phyloP scores from a whole-genome alignment of 2,113 vertebrate species.

The Varanus salvator region DNA sequence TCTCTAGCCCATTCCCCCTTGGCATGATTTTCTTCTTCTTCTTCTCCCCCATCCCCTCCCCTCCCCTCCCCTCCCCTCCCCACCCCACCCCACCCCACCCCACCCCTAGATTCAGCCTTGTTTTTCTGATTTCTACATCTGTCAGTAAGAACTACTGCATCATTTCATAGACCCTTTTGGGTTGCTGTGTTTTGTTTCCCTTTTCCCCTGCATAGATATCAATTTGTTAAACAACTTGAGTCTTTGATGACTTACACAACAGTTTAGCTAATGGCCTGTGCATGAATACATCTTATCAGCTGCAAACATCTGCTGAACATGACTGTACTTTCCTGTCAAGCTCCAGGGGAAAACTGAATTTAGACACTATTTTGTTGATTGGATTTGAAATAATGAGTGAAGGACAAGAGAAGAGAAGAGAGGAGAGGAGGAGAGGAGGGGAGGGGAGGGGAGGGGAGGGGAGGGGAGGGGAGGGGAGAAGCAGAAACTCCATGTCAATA shows the following conservation, averaged over 20 bases:
- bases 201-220: slow-evolving; percentile 33
- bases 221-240: slow-evolving; percentile 69
- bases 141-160: slow-evolving; percentile 43
- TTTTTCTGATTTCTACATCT: slow-evolving; percentile 48
- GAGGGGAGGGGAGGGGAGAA: slow-evolving; percentile 38
- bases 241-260: slow-evolving; percentile 57
- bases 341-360: slow-evolving; percentile 43
- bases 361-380: slow-evolving; percentile 52
- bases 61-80: not conserved
- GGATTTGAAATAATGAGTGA: slow-evolving; percentile 59
- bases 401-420: slow-evolving; percentile 53
- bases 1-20: not conserved
- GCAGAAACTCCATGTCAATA: slow-evolving; percentile 52
- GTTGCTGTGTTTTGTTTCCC: not conserved
- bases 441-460: not conserved
- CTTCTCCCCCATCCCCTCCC: too few relatives aligned
- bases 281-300: slow-evolving; percentile 55
- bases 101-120: slow-evolving; percentile 2
- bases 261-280: slow-evolving; percentile 64
- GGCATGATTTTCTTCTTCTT: slow-evolving; percentile 32
- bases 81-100: too few relatives aligned
- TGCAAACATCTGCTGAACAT: slow-evolving; percentile 63
- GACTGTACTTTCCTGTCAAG: slow-evolving; percentile 50
- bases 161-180: slow-evolving; percentile 25
- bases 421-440: too few relatives aligned